Conservation (phyloP, 53 echinoderm and acorn worm genomes). For the Stichopus horrens region DNA sequence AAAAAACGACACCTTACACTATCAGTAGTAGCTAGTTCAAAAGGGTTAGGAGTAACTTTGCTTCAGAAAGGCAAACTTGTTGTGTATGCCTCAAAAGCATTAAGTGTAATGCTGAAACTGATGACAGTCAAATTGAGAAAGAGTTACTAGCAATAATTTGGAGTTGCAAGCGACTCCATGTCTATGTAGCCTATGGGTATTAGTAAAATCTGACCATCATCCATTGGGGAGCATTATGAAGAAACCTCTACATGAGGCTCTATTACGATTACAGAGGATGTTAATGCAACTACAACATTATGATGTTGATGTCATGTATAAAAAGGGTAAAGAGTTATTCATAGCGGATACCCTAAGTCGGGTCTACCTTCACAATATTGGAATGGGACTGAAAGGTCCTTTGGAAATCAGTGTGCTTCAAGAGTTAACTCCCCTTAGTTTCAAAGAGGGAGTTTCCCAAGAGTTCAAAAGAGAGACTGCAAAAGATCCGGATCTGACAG, state of each 20-base stretch:
- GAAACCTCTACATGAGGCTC: too few relatives aligned
- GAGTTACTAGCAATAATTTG: constrained; percentile 45
- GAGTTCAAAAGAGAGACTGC: neutral
- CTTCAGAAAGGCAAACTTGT: constrained; percentile 35
- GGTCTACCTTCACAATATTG: neutral
- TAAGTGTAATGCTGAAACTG: neutral
- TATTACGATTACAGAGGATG: too few relatives aligned
- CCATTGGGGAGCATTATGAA: constrained; percentile 2
- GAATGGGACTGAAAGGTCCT: neutral
- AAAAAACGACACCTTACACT: neutral
- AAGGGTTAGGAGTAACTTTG: constrained; percentile 32
- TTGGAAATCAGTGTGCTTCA: neutral
- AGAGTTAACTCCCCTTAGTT: neutral
- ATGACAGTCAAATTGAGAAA: constrained; percentile 52
- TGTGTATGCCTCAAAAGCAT: constrained; percentile 46
- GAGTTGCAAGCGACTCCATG: constrained; percentile 24
- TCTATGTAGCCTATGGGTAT: constrained; percentile 25
- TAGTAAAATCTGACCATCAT: constrained; percentile 28
- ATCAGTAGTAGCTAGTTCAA: constrained; percentile 12
- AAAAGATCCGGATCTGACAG: too few relatives aligned
- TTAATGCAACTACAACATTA: too few relatives aligned
- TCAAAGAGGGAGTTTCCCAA: neutral
- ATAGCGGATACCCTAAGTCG: neutral
- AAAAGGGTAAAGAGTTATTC: too few relatives aligned
- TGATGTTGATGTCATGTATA: too few relatives aligned